phyloP scores from a whole-genome alignment of 2,888 invertebrate species.

The Oeneis ivallda region DNA sequence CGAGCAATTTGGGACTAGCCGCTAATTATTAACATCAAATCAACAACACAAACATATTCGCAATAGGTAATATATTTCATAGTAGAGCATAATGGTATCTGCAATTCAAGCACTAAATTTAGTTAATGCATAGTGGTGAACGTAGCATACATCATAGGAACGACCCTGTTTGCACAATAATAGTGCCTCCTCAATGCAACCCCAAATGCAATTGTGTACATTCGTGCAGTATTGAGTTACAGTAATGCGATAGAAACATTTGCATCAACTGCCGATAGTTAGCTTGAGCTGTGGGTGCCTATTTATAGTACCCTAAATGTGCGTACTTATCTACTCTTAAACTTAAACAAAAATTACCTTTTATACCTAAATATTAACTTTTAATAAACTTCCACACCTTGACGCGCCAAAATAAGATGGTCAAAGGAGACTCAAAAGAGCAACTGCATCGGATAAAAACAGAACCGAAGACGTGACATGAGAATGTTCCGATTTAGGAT shows the following conservation, averaged over 20 bases:
- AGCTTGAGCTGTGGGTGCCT: conserved; percentile 31
- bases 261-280: conserved; percentile 56
- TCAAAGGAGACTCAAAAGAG: too few relatives aligned
- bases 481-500: too few relatives aligned
- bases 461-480: too few relatives aligned
- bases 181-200: conserved; percentile 65
- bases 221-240: conserved; percentile 78
- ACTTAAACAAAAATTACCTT: too few relatives aligned
- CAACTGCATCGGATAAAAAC: too few relatives aligned
- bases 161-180: conserved; percentile 71
- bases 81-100: conserved; percentile 29
- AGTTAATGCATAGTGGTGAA: conserved; percentile 46
- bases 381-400: too few relatives aligned
- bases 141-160: conserved; percentile 56
- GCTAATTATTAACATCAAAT: conserved; percentile 9
- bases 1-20: not conserved
- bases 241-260: conserved; percentile 72
- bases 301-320: conserved; percentile 8
- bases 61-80: conserved; percentile 24
- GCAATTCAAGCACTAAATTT: conserved; percentile 42
- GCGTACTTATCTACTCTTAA: too few relatives aligned
- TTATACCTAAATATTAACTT: too few relatives aligned
- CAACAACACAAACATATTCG: conserved; percentile 11
- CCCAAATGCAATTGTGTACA: conserved; percentile 80
- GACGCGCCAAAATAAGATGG: too few relatives aligned